Evolutionary conservation across 2,113 vertebrate species (phyloP).

Genomic region (Paradoxurus hermaphroditus): DNA sequence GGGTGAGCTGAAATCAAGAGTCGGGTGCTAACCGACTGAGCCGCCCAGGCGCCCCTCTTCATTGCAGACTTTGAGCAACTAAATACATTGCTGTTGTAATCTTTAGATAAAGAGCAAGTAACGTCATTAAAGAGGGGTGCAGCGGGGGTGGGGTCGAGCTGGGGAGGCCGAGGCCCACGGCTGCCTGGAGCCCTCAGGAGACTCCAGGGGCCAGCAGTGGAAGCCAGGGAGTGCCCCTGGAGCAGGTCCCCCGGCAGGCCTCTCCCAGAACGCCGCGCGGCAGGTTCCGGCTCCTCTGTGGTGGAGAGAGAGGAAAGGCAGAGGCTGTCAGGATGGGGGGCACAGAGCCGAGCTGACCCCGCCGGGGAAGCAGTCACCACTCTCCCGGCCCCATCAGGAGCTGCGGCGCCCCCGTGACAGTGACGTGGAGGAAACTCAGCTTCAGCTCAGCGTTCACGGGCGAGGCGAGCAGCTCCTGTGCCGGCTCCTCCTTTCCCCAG

Average conservation of each 20-base stretch:
- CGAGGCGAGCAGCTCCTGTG: rapidly evolving
- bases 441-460: rapidly evolving
- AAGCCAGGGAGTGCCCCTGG: rapidly evolving
- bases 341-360: background rate
- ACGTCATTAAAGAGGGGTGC: background rate
- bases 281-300: background rate
- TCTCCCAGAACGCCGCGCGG: rapidly evolving
- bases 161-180: background rate
- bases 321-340: too few species aligned
- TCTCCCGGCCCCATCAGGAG: background rate
- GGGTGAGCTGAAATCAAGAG: too few species aligned
- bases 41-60: background rate
- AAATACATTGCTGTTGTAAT: background rate
- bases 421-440: rapidly evolving
- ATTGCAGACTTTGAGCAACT: too few species aligned
- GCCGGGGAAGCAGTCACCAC: background rate
- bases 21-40: background rate
- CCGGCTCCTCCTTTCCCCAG: rapidly evolving
- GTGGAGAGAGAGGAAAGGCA: background rate
- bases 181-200: background rate
- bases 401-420: background rate
- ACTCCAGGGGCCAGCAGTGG: too few species aligned
- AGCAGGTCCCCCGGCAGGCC: background rate
- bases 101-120: background rate
- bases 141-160: rapidly evolving